Evolutionary conservation across 2,797 vertebrate species (phyloP).

Genomic region (Pachyuromys duprasi): DNA sequence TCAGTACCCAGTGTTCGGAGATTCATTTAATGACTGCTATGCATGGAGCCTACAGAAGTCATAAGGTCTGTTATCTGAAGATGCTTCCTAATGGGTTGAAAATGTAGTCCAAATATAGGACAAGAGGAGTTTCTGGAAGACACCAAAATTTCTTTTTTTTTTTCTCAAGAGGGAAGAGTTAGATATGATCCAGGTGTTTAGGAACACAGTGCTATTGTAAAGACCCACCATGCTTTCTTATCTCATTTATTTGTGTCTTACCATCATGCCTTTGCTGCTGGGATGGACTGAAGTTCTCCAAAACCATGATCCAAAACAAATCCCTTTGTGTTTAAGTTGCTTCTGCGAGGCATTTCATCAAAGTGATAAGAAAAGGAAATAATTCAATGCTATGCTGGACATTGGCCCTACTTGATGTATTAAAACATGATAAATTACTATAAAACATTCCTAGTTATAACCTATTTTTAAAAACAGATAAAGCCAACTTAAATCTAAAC

Average conservation of each 20-base stretch:
- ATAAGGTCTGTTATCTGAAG: background rate
- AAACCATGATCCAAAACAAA: background rate
- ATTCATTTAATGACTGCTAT: background rate
- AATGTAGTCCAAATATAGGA: background rate
- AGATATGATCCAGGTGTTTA: background rate
- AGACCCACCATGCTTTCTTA: background rate
- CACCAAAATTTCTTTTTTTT: background rate
- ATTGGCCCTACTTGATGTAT: background rate
- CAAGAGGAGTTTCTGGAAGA: background rate
- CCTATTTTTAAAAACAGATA: background rate
- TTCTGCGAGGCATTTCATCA: background rate
- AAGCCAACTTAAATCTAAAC: background rate
- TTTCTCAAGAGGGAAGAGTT: background rate
- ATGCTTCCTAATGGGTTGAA: background rate
- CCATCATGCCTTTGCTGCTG: background rate
- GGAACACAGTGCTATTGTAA: background rate
- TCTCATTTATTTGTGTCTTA: background rate
- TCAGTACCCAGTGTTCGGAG: background rate
- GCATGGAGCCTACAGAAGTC: background rate
- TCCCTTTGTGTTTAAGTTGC: background rate
- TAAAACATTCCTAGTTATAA: background rate
- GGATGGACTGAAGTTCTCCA: background rate
- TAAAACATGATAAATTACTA: background rate
- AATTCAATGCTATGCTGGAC: background rate
- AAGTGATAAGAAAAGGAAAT: background rate